Evolutionary conservation across 1,140 invertebrate genomes (phyloP).

Genomic region (Papilio polyxenes): DNA sequence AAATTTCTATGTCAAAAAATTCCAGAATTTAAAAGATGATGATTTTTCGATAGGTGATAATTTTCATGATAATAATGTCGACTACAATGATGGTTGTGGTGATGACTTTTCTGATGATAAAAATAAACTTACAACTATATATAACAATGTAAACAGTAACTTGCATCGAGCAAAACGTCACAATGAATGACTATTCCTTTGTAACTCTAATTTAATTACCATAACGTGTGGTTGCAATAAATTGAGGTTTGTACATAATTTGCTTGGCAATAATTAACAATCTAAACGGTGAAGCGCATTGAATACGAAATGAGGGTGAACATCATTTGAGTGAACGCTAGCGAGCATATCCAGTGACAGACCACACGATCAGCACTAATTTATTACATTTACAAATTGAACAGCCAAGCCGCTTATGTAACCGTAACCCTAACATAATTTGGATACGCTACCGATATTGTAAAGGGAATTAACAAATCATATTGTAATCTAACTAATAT

Average conservation of each 20-base stretch:
- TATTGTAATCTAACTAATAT: background rate
- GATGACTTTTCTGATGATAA: no score
- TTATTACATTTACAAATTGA: slow-evolving; percentile 14
- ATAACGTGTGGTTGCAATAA: background rate
- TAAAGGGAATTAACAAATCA: background rate
- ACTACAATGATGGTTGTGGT: no score
- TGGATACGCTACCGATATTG: background rate
- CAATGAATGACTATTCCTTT: background rate
- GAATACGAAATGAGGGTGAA: slow-evolving; percentile 15
- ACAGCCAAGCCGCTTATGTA: background rate
- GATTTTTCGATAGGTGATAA: no score
- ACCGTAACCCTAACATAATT: background rate
- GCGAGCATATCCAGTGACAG: background rate
- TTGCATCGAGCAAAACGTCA: no score
- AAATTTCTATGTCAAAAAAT: no score
- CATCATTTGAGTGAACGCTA: slow-evolving; percentile 6
- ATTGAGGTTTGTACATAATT: slow-evolving; percentile 17
- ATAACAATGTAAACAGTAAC: no score
- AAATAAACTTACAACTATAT: no score
- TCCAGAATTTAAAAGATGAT: no score
- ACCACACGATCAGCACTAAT: slow-evolving; percentile 7
- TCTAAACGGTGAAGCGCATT: slow-evolving; percentile 16
- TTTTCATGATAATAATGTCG: no score
- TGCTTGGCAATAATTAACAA: slow-evolving; percentile 18
- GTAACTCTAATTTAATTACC: background rate